Evolutionary conservation across 1,140 invertebrate species (phyloP).

Genomic region (Matsumurasca onukii): DNA sequence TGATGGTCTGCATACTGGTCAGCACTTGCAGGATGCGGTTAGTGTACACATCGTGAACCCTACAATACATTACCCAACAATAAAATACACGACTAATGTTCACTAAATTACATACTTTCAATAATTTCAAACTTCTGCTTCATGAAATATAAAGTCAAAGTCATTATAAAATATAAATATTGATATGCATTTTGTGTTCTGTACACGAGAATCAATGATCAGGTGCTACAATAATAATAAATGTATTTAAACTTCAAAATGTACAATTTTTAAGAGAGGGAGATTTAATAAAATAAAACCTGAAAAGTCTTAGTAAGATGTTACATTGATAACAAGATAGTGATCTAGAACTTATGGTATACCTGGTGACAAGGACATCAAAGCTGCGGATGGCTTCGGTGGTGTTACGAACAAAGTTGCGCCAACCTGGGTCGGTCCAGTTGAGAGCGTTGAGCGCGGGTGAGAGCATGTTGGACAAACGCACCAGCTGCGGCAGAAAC

Average conservation of each 20-base stretch:
- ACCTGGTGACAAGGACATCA: slow-evolving; percentile 69
- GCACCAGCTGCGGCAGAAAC: slow-evolving; percentile 81
- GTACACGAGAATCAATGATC: too few relatives aligned
- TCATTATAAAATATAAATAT: too few relatives aligned
- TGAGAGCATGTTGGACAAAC: slow-evolving; percentile 73
- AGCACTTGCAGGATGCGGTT: slow-evolving; percentile 89
- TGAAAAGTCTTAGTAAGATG: neutral
- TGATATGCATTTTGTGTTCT: too few relatives aligned
- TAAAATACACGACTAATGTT: neutral
- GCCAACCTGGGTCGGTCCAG: slow-evolving; percentile 80
- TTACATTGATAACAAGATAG: neutral
- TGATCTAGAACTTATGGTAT: slow-evolving; percentile 19
- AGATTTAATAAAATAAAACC: too few relatives aligned
- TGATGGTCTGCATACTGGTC: slow-evolving; percentile 81
- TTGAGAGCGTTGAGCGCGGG: slow-evolving; percentile 75
- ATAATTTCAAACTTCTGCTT: too few relatives aligned
- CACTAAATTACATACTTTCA: too few relatives aligned
- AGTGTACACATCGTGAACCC: slow-evolving; percentile 89
- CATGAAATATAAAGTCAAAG: too few relatives aligned
- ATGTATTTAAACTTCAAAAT: too few relatives aligned
- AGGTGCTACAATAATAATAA: too few relatives aligned
- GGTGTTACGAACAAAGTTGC: slow-evolving; percentile 66
- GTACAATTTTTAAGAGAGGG: too few relatives aligned
- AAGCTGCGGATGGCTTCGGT: slow-evolving; percentile 75
- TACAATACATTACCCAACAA: too few relatives aligned